Evolutionary conservation across 2,888 invertebrate genomes (phyloP).

Genomic region (Pyrocoelia pectoralis): DNA sequence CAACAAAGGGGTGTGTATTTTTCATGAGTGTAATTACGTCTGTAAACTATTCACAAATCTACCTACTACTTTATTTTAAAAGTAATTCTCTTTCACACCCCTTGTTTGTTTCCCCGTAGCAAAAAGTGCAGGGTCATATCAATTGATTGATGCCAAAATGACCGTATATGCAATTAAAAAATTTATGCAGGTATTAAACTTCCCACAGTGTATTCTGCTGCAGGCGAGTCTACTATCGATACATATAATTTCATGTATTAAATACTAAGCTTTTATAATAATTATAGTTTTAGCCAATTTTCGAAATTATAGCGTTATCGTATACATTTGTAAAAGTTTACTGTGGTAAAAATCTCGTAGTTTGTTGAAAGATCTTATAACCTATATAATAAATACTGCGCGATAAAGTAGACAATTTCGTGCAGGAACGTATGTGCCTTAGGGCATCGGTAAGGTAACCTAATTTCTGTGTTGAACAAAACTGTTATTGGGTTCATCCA

Average conservation of each 20-base stretch:
- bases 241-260: slow-evolving; percentile 3
- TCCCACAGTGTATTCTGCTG: slow-evolving; percentile 2
- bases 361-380: background rate
- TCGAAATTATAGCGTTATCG: slow-evolving; percentile 7
- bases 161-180: background rate
- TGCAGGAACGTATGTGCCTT: background rate
- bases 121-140: too few relatives aligned
- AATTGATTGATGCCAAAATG: background rate
- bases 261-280: background rate
- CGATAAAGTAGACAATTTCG: slow-evolving; percentile 3
- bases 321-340: slow-evolving; percentile 9
- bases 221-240: slow-evolving; percentile 1
- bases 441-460: background rate
- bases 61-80: too few relatives aligned
- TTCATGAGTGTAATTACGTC: too few relatives aligned
- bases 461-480: slow-evolving; percentile 4
- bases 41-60: too few relatives aligned
- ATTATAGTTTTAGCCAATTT: slow-evolving; percentile 11
- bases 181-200: background rate
- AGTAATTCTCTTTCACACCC: too few relatives aligned
- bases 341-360: background rate
- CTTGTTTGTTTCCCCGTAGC: too few relatives aligned
- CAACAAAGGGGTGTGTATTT: too few relatives aligned
- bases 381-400: background rate
- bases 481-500: background rate